Evolutionary conservation across 35 echinoderm and acorn worm species (phyloP).

Genomic region (Ophiothrix spiculata): DNA sequence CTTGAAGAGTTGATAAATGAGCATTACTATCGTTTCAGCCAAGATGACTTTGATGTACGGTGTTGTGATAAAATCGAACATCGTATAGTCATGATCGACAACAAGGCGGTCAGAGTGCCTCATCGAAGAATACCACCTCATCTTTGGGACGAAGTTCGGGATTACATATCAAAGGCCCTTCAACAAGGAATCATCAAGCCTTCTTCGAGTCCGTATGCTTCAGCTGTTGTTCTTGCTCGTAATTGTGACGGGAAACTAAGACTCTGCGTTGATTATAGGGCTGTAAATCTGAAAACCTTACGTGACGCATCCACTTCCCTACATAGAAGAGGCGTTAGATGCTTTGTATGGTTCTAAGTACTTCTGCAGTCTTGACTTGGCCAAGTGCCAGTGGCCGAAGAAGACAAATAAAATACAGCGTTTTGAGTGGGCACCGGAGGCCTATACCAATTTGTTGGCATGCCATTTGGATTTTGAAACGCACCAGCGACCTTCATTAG

Average conservation of each 20-base stretch:
- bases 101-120: too few species aligned
- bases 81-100: too few species aligned
- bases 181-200: not conserved
- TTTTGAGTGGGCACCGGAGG: slow-evolving; percentile 18
- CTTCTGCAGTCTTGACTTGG: slow-evolving; percentile 65
- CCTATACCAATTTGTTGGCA: slow-evolving; percentile 38
- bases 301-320: slow-evolving; percentile 66
- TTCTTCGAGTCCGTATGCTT: slow-evolving; percentile 51
- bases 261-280: slow-evolving; percentile 53
- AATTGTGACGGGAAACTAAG: slow-evolving; percentile 26
- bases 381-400: slow-evolving; percentile 51
- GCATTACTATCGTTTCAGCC: too few species aligned
- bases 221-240: slow-evolving; percentile 40
- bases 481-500: slow-evolving; percentile 54
- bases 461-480: slow-evolving; percentile 57
- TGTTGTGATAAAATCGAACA: too few species aligned
- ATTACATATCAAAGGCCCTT: not conserved
- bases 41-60: too few species aligned
- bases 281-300: slow-evolving; percentile 9
- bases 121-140: too few species aligned
- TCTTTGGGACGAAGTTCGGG: too few species aligned
- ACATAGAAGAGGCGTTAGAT: slow-evolving; percentile 74
- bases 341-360: slow-evolving; percentile 44
- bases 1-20: too few species aligned
- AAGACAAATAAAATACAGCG: slow-evolving; percentile 56